Evolutionary conservation across 2,888 invertebrate species (phyloP).

Genomic region (Pachydiplax longipennis): DNA sequence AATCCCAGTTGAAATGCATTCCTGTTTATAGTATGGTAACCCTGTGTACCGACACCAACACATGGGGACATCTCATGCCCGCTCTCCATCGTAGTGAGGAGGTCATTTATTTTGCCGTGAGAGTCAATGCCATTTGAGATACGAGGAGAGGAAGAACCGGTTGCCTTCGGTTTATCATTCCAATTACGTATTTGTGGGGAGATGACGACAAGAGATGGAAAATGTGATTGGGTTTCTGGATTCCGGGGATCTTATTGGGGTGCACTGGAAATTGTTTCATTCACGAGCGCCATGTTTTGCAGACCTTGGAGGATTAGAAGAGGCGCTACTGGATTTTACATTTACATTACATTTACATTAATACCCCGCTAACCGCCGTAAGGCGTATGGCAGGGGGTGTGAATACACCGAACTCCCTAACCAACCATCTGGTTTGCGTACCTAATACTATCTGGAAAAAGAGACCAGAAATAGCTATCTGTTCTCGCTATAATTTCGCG

Average conservation of each 20-base stretch:
- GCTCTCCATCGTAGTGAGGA: neutral
- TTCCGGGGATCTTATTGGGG: neutral
- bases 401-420: no score
- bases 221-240: neutral
- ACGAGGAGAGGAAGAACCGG: conserved; percentile 13
- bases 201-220: neutral
- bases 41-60: no score
- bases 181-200: conserved; percentile 26
- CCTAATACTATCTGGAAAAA: no score
- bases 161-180: conserved; percentile 39
- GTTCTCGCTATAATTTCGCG: no score
- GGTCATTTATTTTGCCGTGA: neutral
- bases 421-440: no score
- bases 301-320: neutral
- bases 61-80: neutral
- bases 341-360: no score
- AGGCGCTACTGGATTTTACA: neutral
- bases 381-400: no score
- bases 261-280: neutral
- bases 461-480: no score
- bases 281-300: neutral
- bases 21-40: no score
- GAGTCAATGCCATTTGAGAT: conserved; percentile 40
- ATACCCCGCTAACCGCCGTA: no score
- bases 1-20: no score